Conservation (phyloP, 2,888 invertebrate genomes). For the Drosophila subquinaria region DNA sequence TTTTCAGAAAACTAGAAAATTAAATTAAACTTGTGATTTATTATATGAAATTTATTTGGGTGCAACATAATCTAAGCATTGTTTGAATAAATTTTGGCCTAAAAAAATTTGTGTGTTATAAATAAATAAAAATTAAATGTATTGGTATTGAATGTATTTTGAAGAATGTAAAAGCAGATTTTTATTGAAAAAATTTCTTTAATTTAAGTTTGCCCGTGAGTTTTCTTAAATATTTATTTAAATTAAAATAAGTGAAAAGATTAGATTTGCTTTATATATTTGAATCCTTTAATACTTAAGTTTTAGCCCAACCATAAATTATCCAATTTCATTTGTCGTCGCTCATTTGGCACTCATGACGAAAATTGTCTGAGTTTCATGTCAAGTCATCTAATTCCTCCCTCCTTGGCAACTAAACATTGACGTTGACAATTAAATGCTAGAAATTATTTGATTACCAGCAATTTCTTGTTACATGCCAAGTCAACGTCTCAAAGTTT, state of each 20-base stretch:
- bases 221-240: neutral
- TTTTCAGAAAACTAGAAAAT: neutral
- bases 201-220: neutral
- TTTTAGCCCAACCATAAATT: neutral
- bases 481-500: conserved; percentile 63
- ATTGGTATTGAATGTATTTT: too few species aligned
- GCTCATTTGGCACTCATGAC: conserved; percentile 52
- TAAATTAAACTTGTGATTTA: conserved; percentile 1
- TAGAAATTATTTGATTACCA: conserved; percentile 75
- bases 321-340: conserved; percentile 21
- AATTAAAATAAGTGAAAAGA: neutral
- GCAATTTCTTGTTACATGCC: conserved; percentile 54
- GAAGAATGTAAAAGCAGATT: neutral
- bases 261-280: neutral
- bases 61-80: neutral
- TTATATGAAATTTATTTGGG: conserved; percentile 1
- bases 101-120: neutral
- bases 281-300: neutral
- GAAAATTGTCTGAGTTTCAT: conserved; percentile 31
- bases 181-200: neutral
- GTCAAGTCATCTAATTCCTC: conserved; percentile 27
- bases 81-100: neutral
- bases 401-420: conserved; percentile 1
- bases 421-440: conserved; percentile 69
- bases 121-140: neutral